Percentiles rank a stretch among this genome's conserved stretches.
phyloP scores from a whole-genome alignment of 2,113 vertebrate species.

The Epinephelus cyanopodus region DNA sequence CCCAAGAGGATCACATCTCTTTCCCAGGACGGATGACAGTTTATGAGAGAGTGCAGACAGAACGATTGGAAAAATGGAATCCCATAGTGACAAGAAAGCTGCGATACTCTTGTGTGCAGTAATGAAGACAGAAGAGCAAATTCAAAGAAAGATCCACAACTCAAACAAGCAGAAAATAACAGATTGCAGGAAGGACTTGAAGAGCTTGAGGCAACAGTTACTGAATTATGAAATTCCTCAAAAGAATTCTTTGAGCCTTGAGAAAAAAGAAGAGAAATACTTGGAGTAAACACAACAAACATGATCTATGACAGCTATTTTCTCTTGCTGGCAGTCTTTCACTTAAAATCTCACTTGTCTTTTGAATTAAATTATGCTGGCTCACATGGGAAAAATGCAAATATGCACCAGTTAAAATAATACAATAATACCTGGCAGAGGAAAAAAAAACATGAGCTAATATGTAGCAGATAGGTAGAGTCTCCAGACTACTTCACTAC shows the following conservation, averaged over 20 bases:
- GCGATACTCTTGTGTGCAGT: neutral
- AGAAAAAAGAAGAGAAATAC: conserved; percentile 1
- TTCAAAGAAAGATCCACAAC: neutral
- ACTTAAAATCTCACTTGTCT: neutral
- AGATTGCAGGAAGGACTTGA: neutral
- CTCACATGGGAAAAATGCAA: neutral
- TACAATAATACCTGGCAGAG: neutral
- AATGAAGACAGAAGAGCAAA: conserved; percentile 26
- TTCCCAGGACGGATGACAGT: conserved; percentile 60
- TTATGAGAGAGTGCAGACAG: conserved; percentile 63
- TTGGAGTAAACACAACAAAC: conserved; percentile 7
- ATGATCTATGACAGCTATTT: neutral
- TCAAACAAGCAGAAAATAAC: neutral
- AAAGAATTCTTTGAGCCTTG: conserved; percentile 10
- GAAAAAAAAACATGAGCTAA: neutral
- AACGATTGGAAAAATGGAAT: conserved; percentile 44
- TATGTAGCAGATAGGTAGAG: neutral
- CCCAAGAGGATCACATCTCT: conserved; percentile 77
- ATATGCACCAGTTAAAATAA: neutral
- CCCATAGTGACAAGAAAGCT: conserved; percentile 25
- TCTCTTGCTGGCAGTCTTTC: neutral
- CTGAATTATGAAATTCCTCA: neutral
- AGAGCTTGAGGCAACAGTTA: conserved; percentile 17
- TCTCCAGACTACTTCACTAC: neutral
- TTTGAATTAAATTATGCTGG: neutral